Evolutionary conservation across 2,113 vertebrate genomes (phyloP).

Genomic region (Lepus timidus): DNA sequence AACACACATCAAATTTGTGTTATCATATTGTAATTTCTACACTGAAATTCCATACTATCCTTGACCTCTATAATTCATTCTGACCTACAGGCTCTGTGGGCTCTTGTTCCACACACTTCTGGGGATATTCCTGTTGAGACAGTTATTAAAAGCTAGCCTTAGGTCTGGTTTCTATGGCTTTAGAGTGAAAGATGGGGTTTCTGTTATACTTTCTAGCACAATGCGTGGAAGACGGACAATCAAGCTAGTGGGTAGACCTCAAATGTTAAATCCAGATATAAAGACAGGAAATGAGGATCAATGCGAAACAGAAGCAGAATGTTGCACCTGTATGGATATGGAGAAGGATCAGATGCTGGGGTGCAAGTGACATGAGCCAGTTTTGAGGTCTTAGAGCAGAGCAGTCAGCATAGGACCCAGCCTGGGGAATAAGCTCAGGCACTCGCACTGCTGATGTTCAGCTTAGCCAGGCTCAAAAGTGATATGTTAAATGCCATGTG

Average conservation of each 20-base stretch:
- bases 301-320: constrained; percentile 12
- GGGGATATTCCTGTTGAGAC: neutral
- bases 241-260: neutral
- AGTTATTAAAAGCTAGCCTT: neutral
- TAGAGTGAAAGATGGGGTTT: constrained; percentile 30
- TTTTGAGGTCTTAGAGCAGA: neutral
- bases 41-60: neutral
- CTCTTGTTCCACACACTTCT: neutral
- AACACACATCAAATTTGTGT: neutral
- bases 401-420: neutral
- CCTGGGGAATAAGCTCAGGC: neutral
- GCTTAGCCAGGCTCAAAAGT: neutral
- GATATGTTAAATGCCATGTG: neutral
- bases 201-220: constrained; percentile 52
- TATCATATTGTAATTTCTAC: constrained; percentile 30
- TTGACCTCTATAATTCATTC: neutral
- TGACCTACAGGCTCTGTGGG: neutral
- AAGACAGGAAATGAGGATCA: neutral
- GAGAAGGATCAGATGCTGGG: neutral
- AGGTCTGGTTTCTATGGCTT: constrained; percentile 47
- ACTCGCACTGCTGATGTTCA: neutral
- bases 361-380: neutral
- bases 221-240: neutral
- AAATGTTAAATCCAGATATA: neutral
- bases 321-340: neutral